phyloP scores from a whole-genome alignment of 2,113 vertebrate species.

The Siniperca knerii region DNA sequence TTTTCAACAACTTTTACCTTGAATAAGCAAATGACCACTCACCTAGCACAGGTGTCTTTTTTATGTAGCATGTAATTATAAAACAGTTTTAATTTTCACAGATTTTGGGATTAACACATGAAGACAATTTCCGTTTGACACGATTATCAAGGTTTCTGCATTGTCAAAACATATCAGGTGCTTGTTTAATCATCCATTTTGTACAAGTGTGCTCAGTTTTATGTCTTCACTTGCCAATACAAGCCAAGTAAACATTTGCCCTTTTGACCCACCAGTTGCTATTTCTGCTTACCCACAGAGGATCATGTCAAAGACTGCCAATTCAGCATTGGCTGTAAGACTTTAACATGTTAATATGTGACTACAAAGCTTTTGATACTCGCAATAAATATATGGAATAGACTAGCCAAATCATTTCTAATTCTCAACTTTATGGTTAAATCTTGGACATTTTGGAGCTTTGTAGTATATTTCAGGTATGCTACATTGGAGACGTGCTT shows the following conservation, averaged over 20 bases:
- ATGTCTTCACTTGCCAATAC: slow-evolving; percentile 59
- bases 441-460: slow-evolving; percentile 39
- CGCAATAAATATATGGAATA: slow-evolving; percentile 44
- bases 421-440: slow-evolving; percentile 8
- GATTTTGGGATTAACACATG: slow-evolving; percentile 21
- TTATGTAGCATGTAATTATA: slow-evolving; percentile 37
- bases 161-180: slow-evolving; percentile 48
- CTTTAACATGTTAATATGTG: slow-evolving; percentile 34
- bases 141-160: slow-evolving; percentile 8
- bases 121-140: slow-evolving; percentile 6
- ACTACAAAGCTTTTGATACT: slow-evolving; percentile 53
- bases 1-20: slow-evolving; percentile 19
- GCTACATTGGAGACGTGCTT: background rate
- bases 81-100: slow-evolving; percentile 1
- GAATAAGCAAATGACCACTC: slow-evolving; percentile 16
- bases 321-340: slow-evolving; percentile 20
- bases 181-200: slow-evolving; percentile 41
- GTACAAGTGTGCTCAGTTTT: slow-evolving; percentile 35
- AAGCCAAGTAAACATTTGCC: slow-evolving; percentile 48
- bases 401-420: slow-evolving; percentile 25
- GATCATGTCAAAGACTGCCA: slow-evolving; percentile 31
- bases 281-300: slow-evolving; percentile 49
- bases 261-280: slow-evolving; percentile 38
- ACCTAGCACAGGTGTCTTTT: slow-evolving; percentile 7
- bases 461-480: slow-evolving; percentile 15